Evolutionary conservation across 92 coral and sea anemone species (phyloP).

Genomic region (Actinostola sp.): DNA sequence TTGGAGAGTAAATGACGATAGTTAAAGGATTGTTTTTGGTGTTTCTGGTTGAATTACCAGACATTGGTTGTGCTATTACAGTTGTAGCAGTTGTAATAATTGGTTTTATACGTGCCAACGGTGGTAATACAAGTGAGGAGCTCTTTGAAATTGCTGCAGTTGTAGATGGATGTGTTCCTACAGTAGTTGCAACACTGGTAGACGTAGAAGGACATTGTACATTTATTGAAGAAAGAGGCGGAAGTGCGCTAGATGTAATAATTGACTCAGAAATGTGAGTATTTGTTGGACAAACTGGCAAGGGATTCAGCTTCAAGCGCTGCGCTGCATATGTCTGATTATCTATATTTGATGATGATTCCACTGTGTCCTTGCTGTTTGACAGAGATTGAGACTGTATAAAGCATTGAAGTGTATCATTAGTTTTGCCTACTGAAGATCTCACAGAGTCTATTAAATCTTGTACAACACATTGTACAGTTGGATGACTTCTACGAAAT

Average conservation of each 20-base stretch:
- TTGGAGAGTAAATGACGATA: conserved; percentile 25
- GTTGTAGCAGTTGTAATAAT: neutral
- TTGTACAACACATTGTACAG: neutral
- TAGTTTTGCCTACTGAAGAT: neutral
- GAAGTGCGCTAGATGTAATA: neutral
- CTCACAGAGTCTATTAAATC: neutral
- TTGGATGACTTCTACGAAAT: neutral
- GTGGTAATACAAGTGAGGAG: neutral
- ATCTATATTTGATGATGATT: neutral
- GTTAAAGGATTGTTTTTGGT: conserved; percentile 2
- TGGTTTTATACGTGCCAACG: neutral
- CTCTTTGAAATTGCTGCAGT: neutral
- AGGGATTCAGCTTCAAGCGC: conserved; percentile 18
- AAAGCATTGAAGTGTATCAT: neutral
- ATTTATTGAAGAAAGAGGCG: neutral
- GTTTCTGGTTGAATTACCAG: neutral
- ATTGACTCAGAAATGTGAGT: neutral
- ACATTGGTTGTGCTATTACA: neutral
- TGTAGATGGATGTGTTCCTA: too few relatives aligned
- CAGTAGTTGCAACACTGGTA: neutral
- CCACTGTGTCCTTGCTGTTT: neutral
- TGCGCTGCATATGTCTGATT: neutral
- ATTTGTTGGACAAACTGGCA: neutral
- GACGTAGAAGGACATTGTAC: neutral
- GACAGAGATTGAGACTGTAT: neutral